A percentile compares a stretch with the other conserved stretches of the same genome.
These are phyloP conservation scores for Drosophila teissieri DNA, from an alignment of 1,140 invertebrate genomes.

Conservation along the genomic window DNA sequence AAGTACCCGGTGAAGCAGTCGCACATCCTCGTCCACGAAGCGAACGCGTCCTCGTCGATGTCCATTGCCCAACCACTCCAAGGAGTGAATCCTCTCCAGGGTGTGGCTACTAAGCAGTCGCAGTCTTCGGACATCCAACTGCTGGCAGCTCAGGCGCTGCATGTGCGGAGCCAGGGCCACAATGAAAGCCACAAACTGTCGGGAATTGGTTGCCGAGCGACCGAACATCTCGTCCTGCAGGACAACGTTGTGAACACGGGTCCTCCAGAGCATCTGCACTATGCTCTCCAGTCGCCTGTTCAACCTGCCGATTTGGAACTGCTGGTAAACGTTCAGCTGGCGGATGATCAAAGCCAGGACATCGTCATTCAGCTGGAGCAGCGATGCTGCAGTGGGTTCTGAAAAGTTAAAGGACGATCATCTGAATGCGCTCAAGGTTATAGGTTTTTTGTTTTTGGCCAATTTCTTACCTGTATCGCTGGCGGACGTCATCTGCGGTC, in stretches of 20 bases:
- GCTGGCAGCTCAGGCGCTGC: constrained; percentile 52
- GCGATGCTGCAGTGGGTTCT: constrained; percentile 30
- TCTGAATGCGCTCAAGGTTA: constrained; percentile 17
- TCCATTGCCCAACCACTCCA: constrained; percentile 55
- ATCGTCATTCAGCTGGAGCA: constrained; percentile 73
- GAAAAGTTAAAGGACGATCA: background rate
- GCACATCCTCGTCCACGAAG: constrained; percentile 72
- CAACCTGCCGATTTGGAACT: constrained; percentile 61
- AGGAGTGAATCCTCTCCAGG: constrained; percentile 27
- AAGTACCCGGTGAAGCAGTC: constrained; percentile 55
- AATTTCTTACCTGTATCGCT: constrained; percentile 48
- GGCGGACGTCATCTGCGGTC: constrained; percentile 52
- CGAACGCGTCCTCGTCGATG: constrained; percentile 34
- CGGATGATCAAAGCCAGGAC: constrained; percentile 64
- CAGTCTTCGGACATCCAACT: constrained; percentile 56
- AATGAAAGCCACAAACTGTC: constrained; percentile 59
- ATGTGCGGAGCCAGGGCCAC: constrained; percentile 44
- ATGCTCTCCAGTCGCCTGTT: constrained; percentile 58
- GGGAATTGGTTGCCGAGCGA: constrained; percentile 21
- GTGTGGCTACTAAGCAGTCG: constrained; percentile 45
- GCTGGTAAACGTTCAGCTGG: constrained; percentile 63
- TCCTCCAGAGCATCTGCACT: constrained; percentile 66
- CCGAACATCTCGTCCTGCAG: constrained; percentile 54
- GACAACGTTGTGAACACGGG: constrained; percentile 54
- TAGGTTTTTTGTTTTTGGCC: background rate